Base-by-base conservation (phyloP, 2,797 vertebrate species). In the Oryzias sinensis region DNA sequence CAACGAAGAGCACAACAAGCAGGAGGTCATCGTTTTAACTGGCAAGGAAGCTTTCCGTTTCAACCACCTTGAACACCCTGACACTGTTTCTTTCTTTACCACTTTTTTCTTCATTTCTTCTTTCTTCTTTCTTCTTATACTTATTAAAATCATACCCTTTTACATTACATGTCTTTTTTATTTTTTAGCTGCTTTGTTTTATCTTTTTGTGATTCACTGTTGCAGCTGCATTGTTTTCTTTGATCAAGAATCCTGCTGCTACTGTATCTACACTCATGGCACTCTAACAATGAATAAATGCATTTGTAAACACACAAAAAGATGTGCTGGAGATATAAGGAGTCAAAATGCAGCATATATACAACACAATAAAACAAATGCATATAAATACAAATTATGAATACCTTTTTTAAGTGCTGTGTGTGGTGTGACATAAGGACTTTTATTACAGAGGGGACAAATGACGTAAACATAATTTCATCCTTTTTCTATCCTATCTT, bases 171-270 rank as follows among this genome's bases (percentile, higher is more conserved):
- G 17, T 17, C 25, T 14, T 44, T 44, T 13, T n/a, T 40, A 33
- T 17, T 29, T 29, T 15, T 25, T 14, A 29, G 11, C 17, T 17
- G 20, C 53, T 29, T 44, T 33, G 11, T 66, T 69, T 77, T 52
- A 37, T 66, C 68, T 55, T 50, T 37, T 47, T 68, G 60, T 63
- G 76, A 76, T 81, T 75, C 58, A 47, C 66, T 67, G 70, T 51
- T 16, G 64, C 24, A 3, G 2, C 59, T 65, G 49, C 37, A 43
- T 27, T 11, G 62, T 24, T 66, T 9, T 14, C 66, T 49, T 29
- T 43, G 20, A 46, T 83, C 65, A 54, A 61, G 63, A 53, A 25
- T 48, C 9, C 14, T 22, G 49, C 49, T 71, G 63, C 59, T 64
- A 18, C 18, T 18, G 18, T 18, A 59, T 68, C 68, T 63, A 50